phyloP scores from a whole-genome alignment of 30 jellyfish, hydroid and myxozoan genomes.

The Turritopsis rubra region DNA sequence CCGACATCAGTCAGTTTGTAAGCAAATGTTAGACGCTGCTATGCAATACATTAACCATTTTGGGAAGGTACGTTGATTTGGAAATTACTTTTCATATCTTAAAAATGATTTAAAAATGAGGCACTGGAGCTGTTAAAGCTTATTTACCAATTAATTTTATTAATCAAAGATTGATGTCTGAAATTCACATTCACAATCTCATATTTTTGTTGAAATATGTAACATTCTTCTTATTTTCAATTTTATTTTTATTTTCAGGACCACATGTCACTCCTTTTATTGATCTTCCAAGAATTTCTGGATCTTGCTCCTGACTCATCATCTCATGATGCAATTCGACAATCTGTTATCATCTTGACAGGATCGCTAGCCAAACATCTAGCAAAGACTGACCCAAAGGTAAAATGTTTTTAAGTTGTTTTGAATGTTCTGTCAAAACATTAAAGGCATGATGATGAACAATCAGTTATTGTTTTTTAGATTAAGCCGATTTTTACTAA shows the following conservation, averaged over 20 bases:
- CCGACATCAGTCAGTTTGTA: constrained; percentile 68
- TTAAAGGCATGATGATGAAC: too few relatives aligned
- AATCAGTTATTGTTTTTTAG: constrained; percentile 39
- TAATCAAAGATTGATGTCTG: too few relatives aligned
- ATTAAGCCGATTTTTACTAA: constrained; percentile 77
- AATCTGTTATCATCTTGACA: constrained; percentile 75
- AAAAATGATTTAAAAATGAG: too few relatives aligned
- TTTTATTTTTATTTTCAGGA: constrained; percentile 30
- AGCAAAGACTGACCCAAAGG: constrained; percentile 82
- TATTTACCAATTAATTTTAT: too few relatives aligned
- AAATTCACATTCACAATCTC: too few relatives aligned
- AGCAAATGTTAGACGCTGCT: constrained; percentile 90
- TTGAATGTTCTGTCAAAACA: background rate
- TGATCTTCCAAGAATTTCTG: constrained; percentile 54
- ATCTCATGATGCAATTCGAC: constrained; percentile 86
- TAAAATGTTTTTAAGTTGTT: background rate
- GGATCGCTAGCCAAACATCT: constrained; percentile 96
- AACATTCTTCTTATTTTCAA: background rate
- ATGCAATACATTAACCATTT: constrained; percentile 45
- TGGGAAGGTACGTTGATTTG: constrained; percentile 55
- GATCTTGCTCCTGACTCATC: constrained; percentile 82
- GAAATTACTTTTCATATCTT: too few relatives aligned
- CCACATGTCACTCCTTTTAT: constrained; percentile 39
- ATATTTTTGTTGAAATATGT: too few relatives aligned
- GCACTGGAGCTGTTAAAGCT: too few relatives aligned